Evolutionary conservation across 1,140 invertebrate species (phyloP).

Genomic region (Cotesia glomerata): DNA sequence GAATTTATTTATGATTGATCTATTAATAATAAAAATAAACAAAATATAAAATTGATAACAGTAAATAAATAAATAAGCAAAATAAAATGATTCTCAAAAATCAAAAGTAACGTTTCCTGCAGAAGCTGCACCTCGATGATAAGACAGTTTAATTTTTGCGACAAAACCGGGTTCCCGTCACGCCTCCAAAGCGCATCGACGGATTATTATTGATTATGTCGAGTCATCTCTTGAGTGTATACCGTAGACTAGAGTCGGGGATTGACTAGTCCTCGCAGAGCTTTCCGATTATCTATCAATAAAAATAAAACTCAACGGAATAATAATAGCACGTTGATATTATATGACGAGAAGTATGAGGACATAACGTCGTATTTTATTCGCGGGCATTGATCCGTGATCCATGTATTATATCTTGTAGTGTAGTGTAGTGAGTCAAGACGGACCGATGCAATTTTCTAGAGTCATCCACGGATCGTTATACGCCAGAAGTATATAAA

Average conservation of each 20-base stretch:
- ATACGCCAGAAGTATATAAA: conserved; percentile 15
- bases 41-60: neutral
- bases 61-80: neutral
- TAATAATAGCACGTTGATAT: no score
- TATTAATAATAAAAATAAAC: no score
- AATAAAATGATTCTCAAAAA: neutral
- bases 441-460: neutral
- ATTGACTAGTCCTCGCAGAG: neutral
- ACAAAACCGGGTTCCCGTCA: conserved; percentile 22
- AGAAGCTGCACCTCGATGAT: conserved; percentile 9
- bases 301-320: neutral
- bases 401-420: no score
- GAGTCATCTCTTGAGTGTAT: conserved; percentile 3
- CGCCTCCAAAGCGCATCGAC: conserved; percentile 9
- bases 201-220: conserved; percentile 12
- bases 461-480: conserved; percentile 33
- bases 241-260: no score
- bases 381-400: conserved; percentile 13
- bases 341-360: neutral
- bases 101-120: conserved; percentile 10
- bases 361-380: neutral
- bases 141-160: conserved; percentile 18
- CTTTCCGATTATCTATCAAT: neutral
- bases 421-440: no score
- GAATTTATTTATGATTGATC: no score